Evolutionary conservation across 2,888 invertebrate species (phyloP).

Genomic region (Frankliniella intonsa): DNA sequence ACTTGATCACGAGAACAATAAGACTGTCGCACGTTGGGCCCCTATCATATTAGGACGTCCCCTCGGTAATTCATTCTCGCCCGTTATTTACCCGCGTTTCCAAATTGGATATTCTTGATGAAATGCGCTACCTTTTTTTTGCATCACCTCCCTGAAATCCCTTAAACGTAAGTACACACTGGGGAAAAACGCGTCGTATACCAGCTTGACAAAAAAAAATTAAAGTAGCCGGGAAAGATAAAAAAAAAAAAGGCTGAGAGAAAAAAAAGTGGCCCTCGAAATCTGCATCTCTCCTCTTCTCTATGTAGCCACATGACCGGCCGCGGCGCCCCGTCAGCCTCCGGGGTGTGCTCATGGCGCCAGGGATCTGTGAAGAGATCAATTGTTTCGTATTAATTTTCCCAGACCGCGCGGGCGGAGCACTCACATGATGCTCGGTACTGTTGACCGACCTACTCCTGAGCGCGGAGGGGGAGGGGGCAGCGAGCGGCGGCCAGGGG

Average conservation of each 20-base stretch:
- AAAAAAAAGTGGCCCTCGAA: not conserved
- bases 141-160: conserved; percentile 13
- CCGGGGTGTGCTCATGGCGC: too few relatives aligned
- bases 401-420: too few relatives aligned
- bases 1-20: conserved; percentile 12
- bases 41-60: conserved; percentile 1
- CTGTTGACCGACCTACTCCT: too few relatives aligned
- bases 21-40: conserved; percentile 14
- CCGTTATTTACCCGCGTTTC: conserved; percentile 17
- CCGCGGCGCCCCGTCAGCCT: too few relatives aligned
- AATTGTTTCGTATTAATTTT: too few relatives aligned
- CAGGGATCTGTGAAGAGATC: too few relatives aligned
- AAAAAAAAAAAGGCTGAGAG: not conserved
- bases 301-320: too few relatives aligned
- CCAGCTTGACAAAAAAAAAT: not conserved
- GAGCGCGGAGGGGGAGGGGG: too few relatives aligned
- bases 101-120: conserved; percentile 27
- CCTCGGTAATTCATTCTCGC: conserved; percentile 21
- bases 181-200: not conserved
- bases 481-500: too few relatives aligned
- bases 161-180: conserved; percentile 24
- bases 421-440: too few relatives aligned
- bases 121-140: conserved; percentile 13
- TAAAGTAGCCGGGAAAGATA: not conserved
- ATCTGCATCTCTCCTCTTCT: too few relatives aligned